Evolutionary conservation across 2,797 vertebrate species (phyloP), one percentile per base, ranked within the genome.

Genomic region (Cichlasoma orientale): DNA sequence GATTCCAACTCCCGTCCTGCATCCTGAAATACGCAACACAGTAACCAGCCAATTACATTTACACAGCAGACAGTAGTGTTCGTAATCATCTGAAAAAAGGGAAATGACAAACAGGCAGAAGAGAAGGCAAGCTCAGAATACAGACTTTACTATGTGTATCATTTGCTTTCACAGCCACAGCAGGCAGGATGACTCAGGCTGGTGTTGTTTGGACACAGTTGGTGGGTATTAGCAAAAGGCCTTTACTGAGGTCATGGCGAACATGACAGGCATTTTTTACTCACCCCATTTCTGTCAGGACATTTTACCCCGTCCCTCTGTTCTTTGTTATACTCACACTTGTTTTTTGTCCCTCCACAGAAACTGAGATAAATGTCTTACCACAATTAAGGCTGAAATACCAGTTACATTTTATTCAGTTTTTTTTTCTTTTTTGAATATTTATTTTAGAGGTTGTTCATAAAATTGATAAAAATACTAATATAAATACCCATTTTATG

Each of bases 1-100:
- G 92, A 77, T 96, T 96, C 94, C 93, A 91, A 90, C 91, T 95
- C 95, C 93, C 94, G 91, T 97, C 96, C 94, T 97, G 96, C 95
- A 97, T 96, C 90, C 97, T 99, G 92, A 74, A 97, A 96, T 29
- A 90, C 82, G 92, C 21, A 87, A 13, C 56, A 29, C 13, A 52
- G 58, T 53, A 77, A 72, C n/a, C 31, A 58, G 50, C n/a, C 38
- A 50, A 52, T 58, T 8, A 59, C 8, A 33, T 27, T 71, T 13
- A 75, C 50, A 70, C 6, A 33, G 68, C 18, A 36, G 14, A 73
- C 72, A 36, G 47, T 0, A 78, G 33, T 56, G 27, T 52, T 52
- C 21, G 44, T 16, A 31, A 61, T 44, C 33, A 73, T 58, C 47
- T 58, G 16, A 36, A 78, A 58, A 59, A 56, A 50, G 11, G 19